These are phyloP conservation scores for Neoscelio sp. DNA, from an alignment of 2,888 invertebrate species.

Conservation along the genomic window DNA sequence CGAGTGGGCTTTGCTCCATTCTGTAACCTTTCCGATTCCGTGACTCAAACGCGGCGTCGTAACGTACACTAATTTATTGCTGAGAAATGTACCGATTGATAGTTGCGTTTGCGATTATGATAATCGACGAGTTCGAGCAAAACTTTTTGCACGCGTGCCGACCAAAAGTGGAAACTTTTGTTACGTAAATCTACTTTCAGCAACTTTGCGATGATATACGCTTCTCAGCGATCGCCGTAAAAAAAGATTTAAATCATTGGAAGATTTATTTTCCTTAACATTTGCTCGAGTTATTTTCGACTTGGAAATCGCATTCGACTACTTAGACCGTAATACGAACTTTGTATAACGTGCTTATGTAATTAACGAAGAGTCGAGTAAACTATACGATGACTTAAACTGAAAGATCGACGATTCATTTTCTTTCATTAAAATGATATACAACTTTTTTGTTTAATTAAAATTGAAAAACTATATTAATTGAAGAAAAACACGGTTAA, in stretches of 20 bases:
- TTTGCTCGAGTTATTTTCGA: no score
- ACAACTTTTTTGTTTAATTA: no score
- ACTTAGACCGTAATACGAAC: no score
- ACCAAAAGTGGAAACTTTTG: conserved; percentile 24
- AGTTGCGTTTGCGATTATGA: conserved; percentile 10
- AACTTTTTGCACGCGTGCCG: conserved; percentile 13
- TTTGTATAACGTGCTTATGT: no score
- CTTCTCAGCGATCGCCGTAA: conserved; percentile 4
- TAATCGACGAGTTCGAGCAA: conserved; percentile 24
- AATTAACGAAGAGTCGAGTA: no score
- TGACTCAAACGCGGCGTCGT: conserved; percentile 8
- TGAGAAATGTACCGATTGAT: neutral
- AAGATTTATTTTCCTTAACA: neutral
- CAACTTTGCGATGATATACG: conserved; percentile 13
- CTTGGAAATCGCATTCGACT: no score
- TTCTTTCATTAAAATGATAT: no score
- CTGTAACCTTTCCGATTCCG: conserved; percentile 32
- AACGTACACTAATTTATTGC: conserved; percentile 12
- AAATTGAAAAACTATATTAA: no score
- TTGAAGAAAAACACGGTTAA: no score
- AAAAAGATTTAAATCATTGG: conserved; percentile 10
- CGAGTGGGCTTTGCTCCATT: conserved; percentile 40
- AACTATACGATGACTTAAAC: no score
- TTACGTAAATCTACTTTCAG: conserved; percentile 51
- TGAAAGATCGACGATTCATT: no score